phyloP scores from a whole-genome alignment of 1,140 invertebrate genomes.

The Drosophila rhopaloa region DNA sequence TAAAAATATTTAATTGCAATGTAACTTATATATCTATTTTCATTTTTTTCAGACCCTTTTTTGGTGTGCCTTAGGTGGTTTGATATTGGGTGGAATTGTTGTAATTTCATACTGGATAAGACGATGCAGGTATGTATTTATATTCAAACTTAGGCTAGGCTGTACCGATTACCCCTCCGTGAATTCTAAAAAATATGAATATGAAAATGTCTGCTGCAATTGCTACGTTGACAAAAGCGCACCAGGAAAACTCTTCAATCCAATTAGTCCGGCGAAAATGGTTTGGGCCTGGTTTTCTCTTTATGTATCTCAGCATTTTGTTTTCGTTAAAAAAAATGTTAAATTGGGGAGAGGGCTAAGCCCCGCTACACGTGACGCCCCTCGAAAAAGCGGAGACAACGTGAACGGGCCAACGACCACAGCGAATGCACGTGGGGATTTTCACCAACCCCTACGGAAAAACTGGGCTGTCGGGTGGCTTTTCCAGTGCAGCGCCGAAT shows the following conservation, averaged over 20 bases:
- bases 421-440: conserved; percentile 51
- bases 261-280: conserved; percentile 44
- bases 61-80: conserved; percentile 84
- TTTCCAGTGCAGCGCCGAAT: conserved; percentile 38
- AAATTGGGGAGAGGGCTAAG: conserved; percentile 52
- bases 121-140: conserved; percentile 84
- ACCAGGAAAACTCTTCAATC: conserved; percentile 47
- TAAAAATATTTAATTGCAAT: too few species aligned
- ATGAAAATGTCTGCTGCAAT: conserved; percentile 13
- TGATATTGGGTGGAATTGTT: conserved; percentile 82
- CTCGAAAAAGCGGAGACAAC: conserved; percentile 46
- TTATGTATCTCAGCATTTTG: conserved; percentile 6
- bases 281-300: conserved; percentile 10
- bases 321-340: conserved; percentile 19
- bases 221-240: conserved; percentile 19
- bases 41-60: conserved; percentile 66
- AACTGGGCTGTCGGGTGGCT: neutral
- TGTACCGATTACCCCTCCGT: neutral
- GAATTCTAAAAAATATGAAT: conserved; percentile 16
- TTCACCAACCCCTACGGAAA: conserved; percentile 17
- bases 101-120: conserved; percentile 84
- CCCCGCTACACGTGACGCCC: conserved; percentile 60
- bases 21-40: too few species aligned
- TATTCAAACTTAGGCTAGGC: conserved; percentile 3
- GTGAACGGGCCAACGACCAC: conserved; percentile 60